Base-by-base conservation (phyloP, 1,140 invertebrate species). In the Pseudomyrmex flavicornis region DNA sequence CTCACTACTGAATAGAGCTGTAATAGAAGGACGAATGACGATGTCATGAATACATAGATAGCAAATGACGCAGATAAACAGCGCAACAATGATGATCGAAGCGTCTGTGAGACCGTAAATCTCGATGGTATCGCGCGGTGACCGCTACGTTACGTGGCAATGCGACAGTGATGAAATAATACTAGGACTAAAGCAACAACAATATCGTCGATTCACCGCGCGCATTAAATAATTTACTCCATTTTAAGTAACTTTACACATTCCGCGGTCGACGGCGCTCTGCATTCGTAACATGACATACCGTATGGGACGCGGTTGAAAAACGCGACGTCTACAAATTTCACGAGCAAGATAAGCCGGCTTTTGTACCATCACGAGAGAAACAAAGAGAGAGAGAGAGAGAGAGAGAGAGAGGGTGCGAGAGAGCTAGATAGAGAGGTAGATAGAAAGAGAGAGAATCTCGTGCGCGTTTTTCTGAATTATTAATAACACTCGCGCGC, bases 181-280 rank as follows among this genome's bases (percentile, higher is more conserved):
- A 20, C 17, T 13, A 44, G 46, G 52, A 44, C 15, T 79, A 59
- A 79, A 79, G 65, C 44, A 80, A 50, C 76, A 9, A 35, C 66
- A 17, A 69, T 48, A 26, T 15, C 35, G 48, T 66, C 52, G 65
- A 79, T 58, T 17, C 17, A 48, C 12, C 5, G 66, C 5, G 66
- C 56, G 61, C 35, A 35, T 35, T 72, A 70, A 80, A 72, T 80
- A 80, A 59, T 50, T 70, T 22, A 56, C 5, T 22, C 35, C 20
- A 26, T 70, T 80, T 72, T 80, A 80, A 80, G 66, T 80, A 80
- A 80, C 66, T 59, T 58, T 59, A 26, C 66, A 59, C 76, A 20
- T 69, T 59, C 15, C 48, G 9, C 62, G 73, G 15, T n/a, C 10
- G 59, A 35, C 52, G 63, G 35, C 12, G 54, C 12, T 48, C 10